Conservation (phyloP, 2,888 invertebrate species). For the Tipula unca region DNA sequence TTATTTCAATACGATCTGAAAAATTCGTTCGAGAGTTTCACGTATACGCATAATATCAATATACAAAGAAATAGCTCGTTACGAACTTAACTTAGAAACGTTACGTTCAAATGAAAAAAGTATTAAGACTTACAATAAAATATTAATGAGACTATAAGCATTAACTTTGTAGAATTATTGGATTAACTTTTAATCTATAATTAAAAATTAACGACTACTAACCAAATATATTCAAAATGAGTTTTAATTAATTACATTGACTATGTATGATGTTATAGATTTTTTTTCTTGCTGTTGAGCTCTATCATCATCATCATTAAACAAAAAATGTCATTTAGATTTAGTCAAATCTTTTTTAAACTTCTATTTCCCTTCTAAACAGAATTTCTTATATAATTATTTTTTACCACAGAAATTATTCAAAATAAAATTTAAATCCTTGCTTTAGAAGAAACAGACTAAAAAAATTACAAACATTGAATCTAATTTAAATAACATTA, state of each 20-base stretch:
- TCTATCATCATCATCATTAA: not conserved
- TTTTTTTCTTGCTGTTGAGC: not conserved
- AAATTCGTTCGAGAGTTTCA: no score
- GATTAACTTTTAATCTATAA: not conserved
- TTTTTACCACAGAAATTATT: not conserved
- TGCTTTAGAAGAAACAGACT: not conserved
- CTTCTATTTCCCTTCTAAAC: not conserved
- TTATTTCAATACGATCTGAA: no score
- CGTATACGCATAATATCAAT: no score
- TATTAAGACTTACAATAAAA: not conserved
- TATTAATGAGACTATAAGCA: not conserved
- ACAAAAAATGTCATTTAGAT: not conserved
- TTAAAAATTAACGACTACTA: not conserved
- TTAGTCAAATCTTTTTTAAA: not conserved
- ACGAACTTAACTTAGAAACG: no score
- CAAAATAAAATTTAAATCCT: conserved; percentile 8
- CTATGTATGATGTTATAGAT: not conserved
- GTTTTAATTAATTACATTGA: not conserved
- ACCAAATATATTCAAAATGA: not conserved
- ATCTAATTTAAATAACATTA: not conserved
- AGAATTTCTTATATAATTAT: not conserved
- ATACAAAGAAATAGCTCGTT: no score
- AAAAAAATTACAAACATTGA: not conserved
- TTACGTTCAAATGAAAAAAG: not conserved
- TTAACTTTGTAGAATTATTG: no score